These are phyloP conservation scores for Leucozona laternaria DNA, from an alignment of 2,888 invertebrate species.

Conservation along the genomic window DNA sequence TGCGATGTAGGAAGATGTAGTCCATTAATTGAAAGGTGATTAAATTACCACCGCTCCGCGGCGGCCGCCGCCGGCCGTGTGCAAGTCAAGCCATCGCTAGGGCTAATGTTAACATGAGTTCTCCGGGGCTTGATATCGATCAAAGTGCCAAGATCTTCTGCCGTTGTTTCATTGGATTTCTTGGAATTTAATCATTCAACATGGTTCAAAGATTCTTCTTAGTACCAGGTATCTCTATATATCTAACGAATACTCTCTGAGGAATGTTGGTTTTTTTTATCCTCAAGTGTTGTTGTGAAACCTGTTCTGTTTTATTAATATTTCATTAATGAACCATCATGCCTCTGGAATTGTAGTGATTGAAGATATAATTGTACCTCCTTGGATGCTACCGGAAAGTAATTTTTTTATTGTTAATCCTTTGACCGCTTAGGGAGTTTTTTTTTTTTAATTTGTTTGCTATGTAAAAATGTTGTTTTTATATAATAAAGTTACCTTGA, in stretches of 20 bases:
- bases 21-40: slow-evolving; percentile 46
- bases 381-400: slow-evolving; percentile 1
- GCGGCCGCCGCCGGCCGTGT: too few species aligned
- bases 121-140: slow-evolving; percentile 38
- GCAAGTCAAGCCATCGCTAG: slow-evolving; percentile 13
- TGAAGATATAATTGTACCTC: slow-evolving; percentile 11
- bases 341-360: slow-evolving; percentile 1
- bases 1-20: slow-evolving; percentile 35
- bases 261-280: slow-evolving; percentile 10
- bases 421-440: background rate
- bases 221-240: background rate
- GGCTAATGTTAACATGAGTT: slow-evolving; percentile 20
- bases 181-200: slow-evolving; percentile 6
- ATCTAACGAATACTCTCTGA: slow-evolving; percentile 4
- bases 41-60: too few species aligned
- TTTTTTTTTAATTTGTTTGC: background rate
- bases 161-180: background rate
- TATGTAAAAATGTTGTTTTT: background rate
- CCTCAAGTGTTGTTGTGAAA: slow-evolving; percentile 37
- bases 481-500: slow-evolving; percentile 4
- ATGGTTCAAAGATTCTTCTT: background rate
- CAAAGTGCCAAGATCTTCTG: slow-evolving; percentile 14
- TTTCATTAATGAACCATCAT: slow-evolving; percentile 11
- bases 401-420: slow-evolving; percentile 18
- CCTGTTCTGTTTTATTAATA: slow-evolving; percentile 45